Conservation (phyloP, 2,113 vertebrate species). For the Hucho hucho region DNA sequence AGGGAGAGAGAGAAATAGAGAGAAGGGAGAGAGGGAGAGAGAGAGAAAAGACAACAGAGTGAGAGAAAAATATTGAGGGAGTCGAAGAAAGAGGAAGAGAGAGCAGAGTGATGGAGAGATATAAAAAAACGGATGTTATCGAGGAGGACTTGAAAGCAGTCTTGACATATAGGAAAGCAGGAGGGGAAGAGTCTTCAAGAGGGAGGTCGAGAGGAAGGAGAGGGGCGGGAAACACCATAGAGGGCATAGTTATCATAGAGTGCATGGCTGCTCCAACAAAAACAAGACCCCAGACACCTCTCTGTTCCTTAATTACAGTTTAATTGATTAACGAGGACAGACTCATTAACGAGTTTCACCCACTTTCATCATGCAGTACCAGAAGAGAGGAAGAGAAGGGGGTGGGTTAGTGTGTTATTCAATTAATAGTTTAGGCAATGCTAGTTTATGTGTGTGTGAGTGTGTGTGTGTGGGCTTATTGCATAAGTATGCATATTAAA, state of each 20-base stretch:
- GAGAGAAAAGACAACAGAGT: background rate
- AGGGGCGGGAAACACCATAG: background rate
- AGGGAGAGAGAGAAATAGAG: background rate
- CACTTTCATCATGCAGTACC: constrained; percentile 57
- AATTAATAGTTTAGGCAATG: too few relatives aligned
- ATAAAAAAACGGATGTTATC: too few relatives aligned
- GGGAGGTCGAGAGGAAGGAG: background rate
- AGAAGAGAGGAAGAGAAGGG: background rate
- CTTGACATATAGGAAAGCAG: too few relatives aligned
- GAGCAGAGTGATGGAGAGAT: background rate
- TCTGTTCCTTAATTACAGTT: constrained; percentile 55
- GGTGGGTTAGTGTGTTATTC: background rate
- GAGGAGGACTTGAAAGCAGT: too few relatives aligned
- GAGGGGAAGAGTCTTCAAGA: background rate
- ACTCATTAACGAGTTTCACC: constrained; percentile 52
- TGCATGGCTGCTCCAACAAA: constrained; percentile 6
- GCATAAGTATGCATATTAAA: background rate
- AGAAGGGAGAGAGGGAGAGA: background rate
- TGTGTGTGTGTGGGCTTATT: background rate
- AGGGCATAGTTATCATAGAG: background rate
- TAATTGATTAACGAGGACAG: constrained; percentile 66
- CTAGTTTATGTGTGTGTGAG: background rate
- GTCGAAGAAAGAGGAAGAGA: constrained; percentile 18
- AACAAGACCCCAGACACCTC: constrained; percentile 39
- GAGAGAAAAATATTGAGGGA: background rate